Evolutionary conservation across 30 jellyfish, hydroid and myxozoan species (phyloP), one percentile per base, ranked within the genome.

Genomic region (Phacellophora camtschatica): DNA sequence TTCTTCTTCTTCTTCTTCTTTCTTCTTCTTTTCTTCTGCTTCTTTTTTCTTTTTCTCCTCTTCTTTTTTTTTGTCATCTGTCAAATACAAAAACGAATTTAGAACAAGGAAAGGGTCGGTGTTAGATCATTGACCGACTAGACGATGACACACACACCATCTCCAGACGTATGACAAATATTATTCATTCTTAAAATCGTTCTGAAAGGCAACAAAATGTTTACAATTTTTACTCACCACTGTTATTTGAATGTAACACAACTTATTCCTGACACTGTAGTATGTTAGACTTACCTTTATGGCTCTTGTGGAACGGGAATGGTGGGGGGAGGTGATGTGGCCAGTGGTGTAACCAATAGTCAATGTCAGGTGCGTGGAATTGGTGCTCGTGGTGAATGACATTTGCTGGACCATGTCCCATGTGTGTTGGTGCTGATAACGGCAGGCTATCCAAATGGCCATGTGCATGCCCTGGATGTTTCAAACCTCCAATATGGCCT

Each of bases 311-410:
- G 54, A 77, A 77, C 3, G 90, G 90, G 53, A 77, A 77, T 42
- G 90, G 90, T 5, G 90, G 82, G 43, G 90, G 90, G 24, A 77
- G 72, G 43, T 59, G 64, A 29, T 30, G 82, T 9, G 90, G 90
- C 90, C 90, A 77, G 42, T 77, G 90, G 15, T 62, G 62, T 0
- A 72, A 61, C 90, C 90, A 77, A 28, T 77, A 63, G 22, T 77
- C 90, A 15, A 77, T 63, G 63, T 77, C 90, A 13, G 82, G 90
- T 8, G 90, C 74, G 11, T 77, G 90, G 20, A 77, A 77, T 45
- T 62, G 90, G 53, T 77, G 63, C 31, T 77, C 90, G 46, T 77
- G 90, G 49, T 77, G 90, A 22, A 35, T 66, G 23, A 46, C 41
- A 4, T 24, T 31, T 42, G 27, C 23, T 25, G 77, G 90, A n/a